These are phyloP conservation scores for Cyprinella venusta DNA, from an alignment of 2,797 vertebrate species.

Conservation along the genomic window DNA sequence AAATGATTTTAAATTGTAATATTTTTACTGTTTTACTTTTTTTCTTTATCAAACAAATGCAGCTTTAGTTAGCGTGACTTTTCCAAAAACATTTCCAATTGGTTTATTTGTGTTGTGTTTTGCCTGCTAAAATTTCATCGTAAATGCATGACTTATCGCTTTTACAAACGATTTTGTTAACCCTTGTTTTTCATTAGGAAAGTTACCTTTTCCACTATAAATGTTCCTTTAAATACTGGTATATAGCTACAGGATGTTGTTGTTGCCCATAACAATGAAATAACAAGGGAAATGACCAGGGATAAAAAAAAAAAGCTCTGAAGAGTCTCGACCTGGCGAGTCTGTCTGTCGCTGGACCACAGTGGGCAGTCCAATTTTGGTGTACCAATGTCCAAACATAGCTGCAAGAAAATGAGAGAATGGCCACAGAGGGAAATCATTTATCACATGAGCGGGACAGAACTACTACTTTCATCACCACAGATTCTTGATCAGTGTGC, in stretches of 20 bases:
- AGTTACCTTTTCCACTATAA: background rate
- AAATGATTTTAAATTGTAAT: background rate
- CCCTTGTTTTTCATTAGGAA: background rate
- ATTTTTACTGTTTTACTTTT: background rate
- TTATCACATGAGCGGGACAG: background rate
- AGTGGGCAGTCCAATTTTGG: constrained; percentile 20
- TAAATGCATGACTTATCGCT: background rate
- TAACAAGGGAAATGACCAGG: background rate
- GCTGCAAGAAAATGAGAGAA: constrained; percentile 31
- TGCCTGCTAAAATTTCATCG: background rate
- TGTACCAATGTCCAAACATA: constrained; percentile 40
- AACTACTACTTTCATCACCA: constrained; percentile 30
- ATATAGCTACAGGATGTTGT: constrained; percentile 14
- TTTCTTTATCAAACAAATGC: background rate
- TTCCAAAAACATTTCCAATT: background rate
- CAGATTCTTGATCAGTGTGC: constrained; percentile 27
- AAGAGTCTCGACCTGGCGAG: constrained; percentile 1
- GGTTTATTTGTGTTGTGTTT: background rate
- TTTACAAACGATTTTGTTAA: background rate
- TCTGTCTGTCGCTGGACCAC: background rate
- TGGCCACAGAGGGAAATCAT: constrained; percentile 20
- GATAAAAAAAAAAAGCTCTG: background rate
- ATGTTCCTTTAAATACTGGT: background rate
- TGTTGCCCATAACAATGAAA: constrained; percentile 13
- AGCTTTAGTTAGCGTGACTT: background rate